A percentile compares a stretch with the other conserved stretches of the same genome.
phyloP scores from a whole-genome alignment of 2,113 vertebrate genomes.

The Corvus moneduloides region DNA sequence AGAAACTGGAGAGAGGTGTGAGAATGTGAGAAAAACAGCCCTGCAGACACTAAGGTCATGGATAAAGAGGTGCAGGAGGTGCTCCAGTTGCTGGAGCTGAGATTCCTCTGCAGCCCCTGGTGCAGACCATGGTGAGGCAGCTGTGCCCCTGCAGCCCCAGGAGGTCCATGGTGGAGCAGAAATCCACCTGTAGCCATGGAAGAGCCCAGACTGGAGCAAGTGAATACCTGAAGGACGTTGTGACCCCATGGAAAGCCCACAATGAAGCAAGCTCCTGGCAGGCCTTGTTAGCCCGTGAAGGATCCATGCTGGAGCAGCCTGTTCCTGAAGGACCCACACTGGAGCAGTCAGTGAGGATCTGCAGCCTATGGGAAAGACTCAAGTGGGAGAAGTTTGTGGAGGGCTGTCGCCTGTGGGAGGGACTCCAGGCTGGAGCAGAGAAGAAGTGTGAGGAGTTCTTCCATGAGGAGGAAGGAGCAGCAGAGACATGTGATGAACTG shows the following conservation, averaged over 20 bases:
- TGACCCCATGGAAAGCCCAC: not conserved
- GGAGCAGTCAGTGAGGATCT: not conserved
- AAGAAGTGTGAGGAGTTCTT: not conserved
- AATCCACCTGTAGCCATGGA: not conserved
- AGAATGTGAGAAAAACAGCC: not conserved
- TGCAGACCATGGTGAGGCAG: not conserved
- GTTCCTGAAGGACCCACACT: not conserved
- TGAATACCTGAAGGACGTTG: not conserved
- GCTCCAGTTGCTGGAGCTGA: not conserved
- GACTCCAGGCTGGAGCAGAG: not conserved
- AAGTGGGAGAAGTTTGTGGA: not conserved
- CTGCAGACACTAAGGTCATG: not conserved
- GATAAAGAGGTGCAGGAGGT: not conserved
- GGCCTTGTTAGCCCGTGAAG: not conserved
- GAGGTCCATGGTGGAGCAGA: not conserved
- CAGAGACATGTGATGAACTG: not conserved
- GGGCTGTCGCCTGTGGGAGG: accelerated
- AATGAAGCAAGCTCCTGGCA: not conserved
- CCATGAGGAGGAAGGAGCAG: not conserved
- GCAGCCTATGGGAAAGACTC: not conserved
- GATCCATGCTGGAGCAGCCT: not conserved
- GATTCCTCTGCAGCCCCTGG: not conserved
- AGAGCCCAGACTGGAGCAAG: not conserved
- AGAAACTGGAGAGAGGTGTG: not conserved
- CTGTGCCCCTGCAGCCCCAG: not conserved